Conservation (phyloP, 2,113 vertebrate species). For the Natator depressus region DNA sequence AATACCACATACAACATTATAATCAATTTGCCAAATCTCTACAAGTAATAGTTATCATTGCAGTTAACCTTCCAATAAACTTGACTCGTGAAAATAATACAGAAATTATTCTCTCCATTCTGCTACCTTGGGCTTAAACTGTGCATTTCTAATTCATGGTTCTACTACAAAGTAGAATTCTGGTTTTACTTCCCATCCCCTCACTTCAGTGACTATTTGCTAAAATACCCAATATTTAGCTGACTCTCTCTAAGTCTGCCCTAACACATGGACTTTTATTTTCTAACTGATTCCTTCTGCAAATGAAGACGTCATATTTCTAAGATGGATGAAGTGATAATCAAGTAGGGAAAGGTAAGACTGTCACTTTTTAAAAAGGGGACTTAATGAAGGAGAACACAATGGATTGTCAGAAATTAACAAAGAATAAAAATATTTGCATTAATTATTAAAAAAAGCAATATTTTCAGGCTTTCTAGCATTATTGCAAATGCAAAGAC, state of each 20-base stretch:
- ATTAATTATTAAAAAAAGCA: background rate
- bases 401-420: background rate
- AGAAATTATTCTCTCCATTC: background rate
- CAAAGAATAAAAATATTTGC: background rate
- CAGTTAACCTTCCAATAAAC: background rate
- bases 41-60: background rate
- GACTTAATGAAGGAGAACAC: background rate
- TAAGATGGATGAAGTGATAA: background rate
- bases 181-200: background rate
- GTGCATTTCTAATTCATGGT: background rate
- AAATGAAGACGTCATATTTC: background rate
- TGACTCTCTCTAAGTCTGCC: background rate
- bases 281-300: background rate
- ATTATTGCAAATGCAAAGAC: background rate
- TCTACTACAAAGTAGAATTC: background rate
- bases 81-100: background rate
- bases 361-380: background rate
- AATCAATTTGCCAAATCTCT: background rate
- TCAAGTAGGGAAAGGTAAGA: background rate
- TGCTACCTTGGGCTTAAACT: background rate
- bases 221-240: background rate
- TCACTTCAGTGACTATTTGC: background rate
- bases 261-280: background rate
- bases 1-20: background rate
- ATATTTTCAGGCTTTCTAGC: background rate